phyloP scores from a whole-genome alignment of 2,113 vertebrate species.

The Colaptes auratus region DNA sequence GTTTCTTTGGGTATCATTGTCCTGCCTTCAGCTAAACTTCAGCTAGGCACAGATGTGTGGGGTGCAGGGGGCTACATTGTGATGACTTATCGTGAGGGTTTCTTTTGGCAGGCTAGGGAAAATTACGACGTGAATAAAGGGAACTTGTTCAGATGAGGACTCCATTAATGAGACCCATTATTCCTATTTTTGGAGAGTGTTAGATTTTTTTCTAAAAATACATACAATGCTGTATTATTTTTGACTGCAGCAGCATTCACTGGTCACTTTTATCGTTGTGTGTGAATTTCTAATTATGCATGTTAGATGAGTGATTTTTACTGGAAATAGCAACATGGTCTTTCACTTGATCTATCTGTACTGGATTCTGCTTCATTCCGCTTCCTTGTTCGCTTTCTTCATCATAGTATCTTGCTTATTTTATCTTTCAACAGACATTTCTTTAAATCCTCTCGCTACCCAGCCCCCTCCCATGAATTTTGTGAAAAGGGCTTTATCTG shows the following conservation, averaged over 20 bases:
- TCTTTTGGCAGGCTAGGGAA: constrained; percentile 50
- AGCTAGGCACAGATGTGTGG: constrained; percentile 34
- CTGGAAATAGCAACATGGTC: constrained; percentile 53
- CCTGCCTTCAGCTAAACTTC: neutral
- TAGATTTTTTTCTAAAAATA: constrained; percentile 10
- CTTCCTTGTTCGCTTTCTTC: constrained; percentile 52
- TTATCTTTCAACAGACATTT: constrained; percentile 62
- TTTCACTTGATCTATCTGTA: constrained; percentile 54
- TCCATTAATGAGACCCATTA: constrained; percentile 65
- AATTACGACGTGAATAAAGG: constrained; percentile 53
- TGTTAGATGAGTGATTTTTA: constrained; percentile 43
- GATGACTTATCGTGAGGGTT: neutral
- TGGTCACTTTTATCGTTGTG: constrained; percentile 67
- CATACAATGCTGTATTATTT: constrained; percentile 64
- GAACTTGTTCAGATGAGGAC: constrained; percentile 60
- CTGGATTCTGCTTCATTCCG: constrained; percentile 42
- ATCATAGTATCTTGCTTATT: constrained; percentile 53
- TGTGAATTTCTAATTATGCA: constrained; percentile 64
- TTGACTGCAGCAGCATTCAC: constrained; percentile 44
- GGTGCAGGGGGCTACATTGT: neutral
- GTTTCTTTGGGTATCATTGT: constrained; percentile 37
- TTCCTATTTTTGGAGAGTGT: constrained; percentile 64
- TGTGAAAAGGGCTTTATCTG: constrained; percentile 55
- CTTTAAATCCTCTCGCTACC: neutral
- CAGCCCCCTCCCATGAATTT: constrained; percentile 1